phyloP scores from a whole-genome alignment of 2,888 invertebrate species.

The Rhamphomyia laevipes region DNA sequence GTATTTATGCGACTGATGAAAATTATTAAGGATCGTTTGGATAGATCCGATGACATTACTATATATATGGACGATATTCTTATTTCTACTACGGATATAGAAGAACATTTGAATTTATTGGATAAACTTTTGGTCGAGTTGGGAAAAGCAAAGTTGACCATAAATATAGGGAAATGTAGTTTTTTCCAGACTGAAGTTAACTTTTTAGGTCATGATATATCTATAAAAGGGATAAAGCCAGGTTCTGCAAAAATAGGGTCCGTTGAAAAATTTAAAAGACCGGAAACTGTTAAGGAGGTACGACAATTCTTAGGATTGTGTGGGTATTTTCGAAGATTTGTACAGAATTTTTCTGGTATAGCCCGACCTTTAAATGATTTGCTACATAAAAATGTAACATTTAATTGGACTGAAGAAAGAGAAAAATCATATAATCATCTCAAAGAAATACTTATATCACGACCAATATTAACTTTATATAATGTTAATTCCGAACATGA shows the following conservation, averaged over 20 bases:
- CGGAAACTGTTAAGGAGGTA: constrained; percentile 14
- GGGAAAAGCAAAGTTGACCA: neutral
- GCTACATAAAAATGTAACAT: constrained; percentile 14
- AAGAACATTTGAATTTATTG: constrained; percentile 1
- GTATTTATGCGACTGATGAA: constrained; percentile 12
- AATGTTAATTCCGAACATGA: neutral
- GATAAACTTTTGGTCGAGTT: neutral
- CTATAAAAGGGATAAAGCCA: neutral
- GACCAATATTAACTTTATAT: neutral
- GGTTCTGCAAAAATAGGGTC: no score
- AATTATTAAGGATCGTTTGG: neutral
- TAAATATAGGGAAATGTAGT: neutral
- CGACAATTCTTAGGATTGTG: constrained; percentile 22
- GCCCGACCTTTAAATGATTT: constrained; percentile 18
- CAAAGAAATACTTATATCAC: neutral
- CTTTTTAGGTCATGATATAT: constrained; percentile 3
- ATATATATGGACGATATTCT: constrained; percentile 4
- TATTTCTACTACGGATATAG: neutral
- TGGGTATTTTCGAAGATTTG: constrained; percentile 24
- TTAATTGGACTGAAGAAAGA: constrained; percentile 11
- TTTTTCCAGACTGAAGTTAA: neutral
- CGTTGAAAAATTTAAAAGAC: constrained; percentile 15
- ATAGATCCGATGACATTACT: no score
- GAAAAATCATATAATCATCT: neutral
- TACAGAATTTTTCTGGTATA: constrained; percentile 17